Evolutionary conservation across 2,888 invertebrate species (phyloP).

Genomic region (Antheraea yamamai): DNA sequence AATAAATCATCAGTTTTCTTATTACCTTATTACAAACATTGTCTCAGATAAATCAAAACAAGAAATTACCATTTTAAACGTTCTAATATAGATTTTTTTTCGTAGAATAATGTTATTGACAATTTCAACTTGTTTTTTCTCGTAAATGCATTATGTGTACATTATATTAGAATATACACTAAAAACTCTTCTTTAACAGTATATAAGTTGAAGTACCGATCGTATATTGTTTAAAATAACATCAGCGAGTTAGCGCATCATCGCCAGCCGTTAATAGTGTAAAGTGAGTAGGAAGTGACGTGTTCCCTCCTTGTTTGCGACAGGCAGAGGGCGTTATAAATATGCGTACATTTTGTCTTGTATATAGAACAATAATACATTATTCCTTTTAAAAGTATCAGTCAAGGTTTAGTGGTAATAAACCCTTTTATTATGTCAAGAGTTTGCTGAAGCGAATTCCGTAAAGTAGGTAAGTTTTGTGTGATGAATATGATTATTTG

Average conservation of each 20-base stretch:
- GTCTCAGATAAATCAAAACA: too few relatives aligned
- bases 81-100: too few relatives aligned
- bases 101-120: too few relatives aligned
- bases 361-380: background rate
- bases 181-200: background rate
- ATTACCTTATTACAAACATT: too few relatives aligned
- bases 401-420: background rate
- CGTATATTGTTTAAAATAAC: background rate
- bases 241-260: background rate
- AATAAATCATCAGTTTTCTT: too few relatives aligned
- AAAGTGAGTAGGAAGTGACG: conserved; percentile 13
- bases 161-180: background rate
- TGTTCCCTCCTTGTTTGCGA: conserved; percentile 5
- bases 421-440: background rate
- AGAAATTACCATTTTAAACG: too few relatives aligned
- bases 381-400: background rate
- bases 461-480: background rate
- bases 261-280: conserved; percentile 3
- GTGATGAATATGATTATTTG: background rate
- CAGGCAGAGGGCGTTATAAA: background rate
- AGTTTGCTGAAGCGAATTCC: background rate
- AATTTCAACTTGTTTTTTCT: background rate
- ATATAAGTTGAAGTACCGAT: background rate
- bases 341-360: background rate
- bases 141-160: background rate